Evolutionary conservation across 2,113 vertebrate genomes (phyloP).

Genomic region (Pollachius pollachius): DNA sequence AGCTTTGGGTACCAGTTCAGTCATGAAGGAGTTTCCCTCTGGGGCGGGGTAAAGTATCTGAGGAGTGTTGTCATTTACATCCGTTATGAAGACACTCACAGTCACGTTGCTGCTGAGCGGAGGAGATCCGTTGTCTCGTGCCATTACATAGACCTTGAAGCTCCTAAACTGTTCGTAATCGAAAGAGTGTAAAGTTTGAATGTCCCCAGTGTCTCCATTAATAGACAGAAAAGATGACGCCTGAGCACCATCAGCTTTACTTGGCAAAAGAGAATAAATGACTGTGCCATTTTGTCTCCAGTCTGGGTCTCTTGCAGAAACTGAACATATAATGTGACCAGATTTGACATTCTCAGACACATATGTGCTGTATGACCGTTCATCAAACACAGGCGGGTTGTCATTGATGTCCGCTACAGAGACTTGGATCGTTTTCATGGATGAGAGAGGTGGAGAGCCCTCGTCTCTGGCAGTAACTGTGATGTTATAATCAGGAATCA

Average conservation of each 20-base stretch:
- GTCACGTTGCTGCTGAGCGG: no score
- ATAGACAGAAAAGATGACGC: constrained; percentile 74
- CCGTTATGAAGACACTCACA: no score
- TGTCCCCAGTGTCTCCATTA: constrained; percentile 66
- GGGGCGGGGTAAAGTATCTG: no score
- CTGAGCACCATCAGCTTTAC: constrained; percentile 45
- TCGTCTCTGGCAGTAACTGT: constrained; percentile 58
- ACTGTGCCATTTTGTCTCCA: constrained; percentile 70
- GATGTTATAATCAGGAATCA: constrained; percentile 49
- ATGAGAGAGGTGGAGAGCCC: constrained; percentile 63
- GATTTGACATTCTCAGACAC: constrained; percentile 70
- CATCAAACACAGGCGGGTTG: constrained; percentile 65
- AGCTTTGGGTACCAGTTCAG: no score
- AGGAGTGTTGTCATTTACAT: no score
- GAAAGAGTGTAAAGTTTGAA: constrained; percentile 68
- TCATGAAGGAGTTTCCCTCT: no score
- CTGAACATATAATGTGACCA: constrained; percentile 67
- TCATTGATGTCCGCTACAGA: constrained; percentile 75
- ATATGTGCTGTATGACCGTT: constrained; percentile 34
- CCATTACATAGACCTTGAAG: no score
- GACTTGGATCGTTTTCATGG: constrained; percentile 49
- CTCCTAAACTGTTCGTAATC: constrained; percentile 68
- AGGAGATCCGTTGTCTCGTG: no score
- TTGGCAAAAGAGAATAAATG: constrained; percentile 68
- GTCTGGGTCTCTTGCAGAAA: constrained; percentile 70